Percentiles rank a stretch among this genome's conserved stretches.
These are phyloP conservation scores for Limnodromus scolopaceus DNA, from an alignment of 2,797 vertebrate species.

Conservation along the genomic window DNA sequence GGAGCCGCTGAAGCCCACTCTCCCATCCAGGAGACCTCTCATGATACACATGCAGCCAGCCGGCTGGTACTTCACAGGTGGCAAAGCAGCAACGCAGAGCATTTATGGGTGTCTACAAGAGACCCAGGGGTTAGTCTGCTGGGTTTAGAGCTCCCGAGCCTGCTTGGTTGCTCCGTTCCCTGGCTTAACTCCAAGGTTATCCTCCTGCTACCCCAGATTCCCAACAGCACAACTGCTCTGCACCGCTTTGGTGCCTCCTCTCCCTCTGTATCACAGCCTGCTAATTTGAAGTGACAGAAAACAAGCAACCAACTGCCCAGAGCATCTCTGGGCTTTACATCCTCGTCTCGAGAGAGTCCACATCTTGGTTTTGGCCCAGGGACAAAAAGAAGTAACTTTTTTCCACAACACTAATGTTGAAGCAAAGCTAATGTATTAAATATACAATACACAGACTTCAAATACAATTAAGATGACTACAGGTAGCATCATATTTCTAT, in stretches of 20 bases:
- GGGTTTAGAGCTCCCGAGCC: background rate
- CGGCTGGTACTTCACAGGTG: background rate
- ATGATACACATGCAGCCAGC: background rate
- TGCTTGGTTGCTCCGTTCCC: background rate
- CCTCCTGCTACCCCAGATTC: background rate
- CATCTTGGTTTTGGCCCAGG: background rate
- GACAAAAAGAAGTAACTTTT: background rate
- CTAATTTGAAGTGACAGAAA: background rate
- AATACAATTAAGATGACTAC: background rate
- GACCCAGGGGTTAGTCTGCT: background rate
- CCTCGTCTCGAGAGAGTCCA: background rate
- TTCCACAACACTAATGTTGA: background rate
- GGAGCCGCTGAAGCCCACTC: fast-evolving
- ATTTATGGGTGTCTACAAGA: background rate
- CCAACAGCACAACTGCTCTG: background rate
- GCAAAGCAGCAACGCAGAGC: background rate
- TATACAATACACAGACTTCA: background rate
- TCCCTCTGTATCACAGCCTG: background rate
- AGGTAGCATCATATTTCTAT: background rate
- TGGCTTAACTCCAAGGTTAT: background rate
- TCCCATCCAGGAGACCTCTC: background rate
- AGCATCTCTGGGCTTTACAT: background rate
- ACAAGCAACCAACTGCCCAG: background rate
- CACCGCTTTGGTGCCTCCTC: background rate
- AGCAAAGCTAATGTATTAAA: background rate